Evolutionary conservation across 2,888 invertebrate species (phyloP).

Genomic region (Ferdinandea cuprea): DNA sequence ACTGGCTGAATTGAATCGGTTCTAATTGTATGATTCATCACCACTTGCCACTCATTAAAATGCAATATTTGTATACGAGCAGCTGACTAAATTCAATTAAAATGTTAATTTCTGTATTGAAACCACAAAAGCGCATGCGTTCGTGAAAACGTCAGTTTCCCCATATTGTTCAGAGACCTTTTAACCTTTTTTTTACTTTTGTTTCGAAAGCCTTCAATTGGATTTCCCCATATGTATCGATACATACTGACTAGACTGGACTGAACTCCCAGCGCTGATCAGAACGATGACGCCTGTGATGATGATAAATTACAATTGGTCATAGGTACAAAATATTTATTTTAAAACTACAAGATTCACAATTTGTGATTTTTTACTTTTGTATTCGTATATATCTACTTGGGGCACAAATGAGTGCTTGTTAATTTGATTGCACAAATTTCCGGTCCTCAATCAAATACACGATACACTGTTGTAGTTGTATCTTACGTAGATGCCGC

Average conservation of each 20-base stretch:
- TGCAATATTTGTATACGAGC: slow-evolving; percentile 34
- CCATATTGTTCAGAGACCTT: slow-evolving; percentile 50
- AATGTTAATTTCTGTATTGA: slow-evolving; percentile 51
- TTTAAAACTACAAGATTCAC: slow-evolving; percentile 52
- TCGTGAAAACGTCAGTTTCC: slow-evolving; percentile 25
- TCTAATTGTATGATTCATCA: slow-evolving; percentile 56
- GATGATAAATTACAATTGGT: slow-evolving; percentile 64
- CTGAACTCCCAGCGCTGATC: slow-evolving; percentile 25
- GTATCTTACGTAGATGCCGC: no score
- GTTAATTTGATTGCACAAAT: slow-evolving; percentile 50
- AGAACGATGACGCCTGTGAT: slow-evolving; percentile 40
- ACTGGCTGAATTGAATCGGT: slow-evolving; percentile 43
- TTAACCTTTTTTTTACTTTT: slow-evolving; percentile 41
- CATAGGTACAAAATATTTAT: slow-evolving; percentile 51
- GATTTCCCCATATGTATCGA: slow-evolving; percentile 35
- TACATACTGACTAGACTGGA: background rate
- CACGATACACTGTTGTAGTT: background rate
- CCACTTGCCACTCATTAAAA: slow-evolving; percentile 7
- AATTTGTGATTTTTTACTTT: slow-evolving; percentile 56
- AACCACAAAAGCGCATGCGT: slow-evolving; percentile 31
- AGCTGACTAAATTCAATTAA: slow-evolving; percentile 56
- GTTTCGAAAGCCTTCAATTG: slow-evolving; percentile 43
- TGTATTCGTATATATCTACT: slow-evolving; percentile 21
- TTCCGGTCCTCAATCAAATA: slow-evolving; percentile 56
- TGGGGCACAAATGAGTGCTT: slow-evolving; percentile 8